Base-by-base conservation (phyloP, 2,113 vertebrate species). In the Chaenogobius annularis region DNA sequence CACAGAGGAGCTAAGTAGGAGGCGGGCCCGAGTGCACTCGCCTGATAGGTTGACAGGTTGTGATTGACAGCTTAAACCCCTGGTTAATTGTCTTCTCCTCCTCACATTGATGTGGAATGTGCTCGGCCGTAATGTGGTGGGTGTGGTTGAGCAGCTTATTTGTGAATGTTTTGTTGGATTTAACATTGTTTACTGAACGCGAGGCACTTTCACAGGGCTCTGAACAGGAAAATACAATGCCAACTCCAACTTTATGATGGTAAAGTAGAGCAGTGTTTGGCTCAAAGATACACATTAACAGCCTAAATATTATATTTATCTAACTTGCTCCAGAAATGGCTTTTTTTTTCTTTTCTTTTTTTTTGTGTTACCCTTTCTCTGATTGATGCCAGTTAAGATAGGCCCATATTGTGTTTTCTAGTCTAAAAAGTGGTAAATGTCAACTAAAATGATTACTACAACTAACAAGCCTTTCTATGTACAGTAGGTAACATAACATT, bases 11-110 rank as follows among this genome's bases (percentile, higher is more conserved):
- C 91, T 92, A 91, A 91, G 90, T 75, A 91, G 87, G 84, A 91
- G 91, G 89, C 74, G 87, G 90, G 89, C 88, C 90, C 70, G 81
- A 80, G 79, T 83, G 85, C 83, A 74, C 74, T 73, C 82, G 80
- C 85, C 88, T 91, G 92, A 92, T 90, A 88, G 89, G 86, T 87
- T 87, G 87, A 91, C 85, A 88, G 84, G 84, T 37, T 72, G 20
- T 89, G 91, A 93, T 84, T 93, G 92, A 83, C 92, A 88, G 87
- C 84, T 93, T 90, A 93, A 93, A 89, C 81, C 87, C 89, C 73
- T 85, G 87, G 83, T 92, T 93, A 93, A 94, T 93, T 93, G 89
- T 91, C 79, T 89, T 80, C 87, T 86, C 81, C 83, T 77, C 72
- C 80, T 89, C 82, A 73, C 80, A 80, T 82, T 88, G 86, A 86